These are phyloP conservation scores for Diplazon laetatorius DNA, from an alignment of 2,888 invertebrate species.

Conservation along the genomic window DNA sequence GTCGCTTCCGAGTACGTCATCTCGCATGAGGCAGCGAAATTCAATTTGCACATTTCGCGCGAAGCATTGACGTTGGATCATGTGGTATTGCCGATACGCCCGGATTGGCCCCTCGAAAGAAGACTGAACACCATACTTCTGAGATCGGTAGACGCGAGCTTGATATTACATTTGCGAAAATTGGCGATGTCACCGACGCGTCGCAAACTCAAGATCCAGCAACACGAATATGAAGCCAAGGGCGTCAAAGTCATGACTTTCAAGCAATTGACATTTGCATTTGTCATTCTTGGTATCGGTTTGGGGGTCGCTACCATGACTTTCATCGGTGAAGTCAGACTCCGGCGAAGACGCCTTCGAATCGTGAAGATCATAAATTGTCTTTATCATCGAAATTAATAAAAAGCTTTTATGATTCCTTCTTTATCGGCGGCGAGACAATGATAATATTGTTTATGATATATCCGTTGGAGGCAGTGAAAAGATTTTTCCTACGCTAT, in stretches of 20 bases:
- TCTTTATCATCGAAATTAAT: too few species aligned
- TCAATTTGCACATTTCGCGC: neutral
- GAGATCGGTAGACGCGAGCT: neutral
- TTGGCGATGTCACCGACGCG: too few species aligned
- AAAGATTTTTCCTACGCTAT: too few species aligned
- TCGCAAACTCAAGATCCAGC: neutral
- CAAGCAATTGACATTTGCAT: neutral
- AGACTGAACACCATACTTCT: neutral
- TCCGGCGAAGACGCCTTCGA: too few species aligned
- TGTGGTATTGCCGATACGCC: neutral
- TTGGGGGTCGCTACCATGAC: neutral
- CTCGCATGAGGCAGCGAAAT: neutral
- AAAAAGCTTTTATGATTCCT: too few species aligned
- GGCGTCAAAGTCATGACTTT: neutral
- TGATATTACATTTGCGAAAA: neutral
- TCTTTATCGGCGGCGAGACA: too few species aligned
- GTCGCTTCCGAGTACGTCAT: neutral
- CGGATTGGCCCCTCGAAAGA: slow-evolving; percentile 33
- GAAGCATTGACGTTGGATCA: neutral
- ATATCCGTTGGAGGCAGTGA: too few species aligned
- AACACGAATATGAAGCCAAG: neutral
- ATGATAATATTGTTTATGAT: too few species aligned
- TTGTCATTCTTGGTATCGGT: neutral
- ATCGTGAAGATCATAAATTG: too few species aligned
- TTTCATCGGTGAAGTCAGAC: neutral